These are phyloP conservation scores for Oreochromis niloticus DNA, from an alignment of 2,113 vertebrate genomes.

Conservation along the genomic window DNA sequence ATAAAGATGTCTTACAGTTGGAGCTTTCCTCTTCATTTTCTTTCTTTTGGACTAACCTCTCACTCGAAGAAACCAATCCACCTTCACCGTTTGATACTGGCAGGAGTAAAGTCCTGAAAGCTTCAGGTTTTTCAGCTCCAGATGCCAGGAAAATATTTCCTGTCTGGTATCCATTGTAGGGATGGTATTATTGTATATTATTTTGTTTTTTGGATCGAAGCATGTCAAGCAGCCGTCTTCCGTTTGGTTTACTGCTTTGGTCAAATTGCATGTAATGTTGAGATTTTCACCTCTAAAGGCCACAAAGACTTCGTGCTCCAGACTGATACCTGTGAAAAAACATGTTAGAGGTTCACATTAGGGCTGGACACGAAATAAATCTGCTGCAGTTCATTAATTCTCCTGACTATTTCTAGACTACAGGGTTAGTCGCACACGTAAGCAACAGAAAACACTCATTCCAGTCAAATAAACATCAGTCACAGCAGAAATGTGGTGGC, in stretches of 20 bases:
- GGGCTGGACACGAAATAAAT: not conserved
- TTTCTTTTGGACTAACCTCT: constrained; percentile 41
- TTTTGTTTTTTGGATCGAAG: accelerated
- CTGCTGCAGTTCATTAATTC: not conserved
- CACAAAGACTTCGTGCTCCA: constrained; percentile 12
- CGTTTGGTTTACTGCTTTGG: not conserved
- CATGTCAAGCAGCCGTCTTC: accelerated
- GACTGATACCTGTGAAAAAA: not conserved
- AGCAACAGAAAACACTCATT: not conserved
- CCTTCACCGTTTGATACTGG: not conserved
- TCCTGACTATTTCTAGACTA: not conserved
- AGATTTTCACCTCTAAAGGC: constrained; percentile 22
- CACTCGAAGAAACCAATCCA: constrained; percentile 41
- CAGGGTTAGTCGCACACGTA: not conserved
- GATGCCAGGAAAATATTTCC: accelerated
- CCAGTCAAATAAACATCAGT: not conserved
- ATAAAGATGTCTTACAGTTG: not conserved
- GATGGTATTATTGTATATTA: accelerated
- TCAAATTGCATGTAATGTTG: accelerated
- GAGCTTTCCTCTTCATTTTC: not conserved
- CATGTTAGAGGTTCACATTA: not conserved
- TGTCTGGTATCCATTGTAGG: accelerated
- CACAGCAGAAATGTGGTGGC: not conserved
- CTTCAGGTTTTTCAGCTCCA: not conserved
- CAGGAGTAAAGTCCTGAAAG: constrained; percentile 56